Evolutionary conservation across 1,140 invertebrate species (phyloP).

Genomic region (Arctopsyche grandis): DNA sequence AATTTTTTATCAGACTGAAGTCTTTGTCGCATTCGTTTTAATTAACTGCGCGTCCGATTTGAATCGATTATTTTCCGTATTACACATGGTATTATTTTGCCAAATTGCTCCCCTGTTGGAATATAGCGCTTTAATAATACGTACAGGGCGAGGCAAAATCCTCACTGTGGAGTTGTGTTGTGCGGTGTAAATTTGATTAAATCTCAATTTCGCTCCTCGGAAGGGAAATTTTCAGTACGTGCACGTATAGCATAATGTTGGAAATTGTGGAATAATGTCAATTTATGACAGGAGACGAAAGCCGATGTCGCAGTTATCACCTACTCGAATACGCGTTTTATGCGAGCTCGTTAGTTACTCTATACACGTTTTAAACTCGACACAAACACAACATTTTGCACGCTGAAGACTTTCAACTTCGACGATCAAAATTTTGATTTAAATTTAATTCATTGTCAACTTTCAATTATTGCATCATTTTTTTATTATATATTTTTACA

Average conservation of each 20-base stretch:
- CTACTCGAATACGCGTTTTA: neutral
- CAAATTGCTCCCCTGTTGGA: neutral
- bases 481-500: too few relatives aligned
- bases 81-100: neutral
- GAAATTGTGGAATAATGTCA: slow-evolving; percentile 22
- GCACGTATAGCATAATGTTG: neutral
- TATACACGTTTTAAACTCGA: too few relatives aligned
- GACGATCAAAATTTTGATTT: neutral
- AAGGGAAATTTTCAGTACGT: neutral
- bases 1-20: too few relatives aligned
- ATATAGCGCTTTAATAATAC: neutral
- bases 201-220: slow-evolving; percentile 28
- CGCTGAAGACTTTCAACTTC: neutral
- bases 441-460: neutral
- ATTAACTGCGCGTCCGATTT: too few relatives aligned
- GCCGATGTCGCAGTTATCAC: neutral
- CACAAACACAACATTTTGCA: too few relatives aligned
- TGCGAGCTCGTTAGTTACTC: neutral
- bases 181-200: slow-evolving; percentile 35
- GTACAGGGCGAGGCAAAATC: neutral
- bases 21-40: too few relatives aligned
- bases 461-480: neutral
- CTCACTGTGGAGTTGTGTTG: neutral
- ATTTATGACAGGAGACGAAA: slow-evolving; percentile 12
- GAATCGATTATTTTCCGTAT: too few relatives aligned